These are phyloP conservation scores for Coracopsis vasa DNA, from an alignment of 2,113 vertebrate species.

Conservation along the genomic window DNA sequence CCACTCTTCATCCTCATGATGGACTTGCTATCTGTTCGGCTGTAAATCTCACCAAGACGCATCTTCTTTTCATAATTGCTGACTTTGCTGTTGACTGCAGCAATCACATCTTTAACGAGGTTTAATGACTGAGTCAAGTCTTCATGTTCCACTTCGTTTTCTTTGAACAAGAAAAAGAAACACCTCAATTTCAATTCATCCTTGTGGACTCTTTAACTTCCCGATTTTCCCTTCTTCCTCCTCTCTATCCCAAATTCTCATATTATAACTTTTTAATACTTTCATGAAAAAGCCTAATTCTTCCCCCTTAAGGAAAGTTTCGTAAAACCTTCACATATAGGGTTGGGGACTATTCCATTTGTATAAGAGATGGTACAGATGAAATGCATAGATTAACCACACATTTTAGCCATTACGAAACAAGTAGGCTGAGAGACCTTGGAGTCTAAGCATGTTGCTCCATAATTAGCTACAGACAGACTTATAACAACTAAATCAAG, in stretches of 20 bases:
- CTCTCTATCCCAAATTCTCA: background rate
- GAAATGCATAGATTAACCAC: background rate
- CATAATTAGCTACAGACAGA: background rate
- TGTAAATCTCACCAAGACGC: slow-evolving; percentile 88
- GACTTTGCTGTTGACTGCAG: slow-evolving; percentile 90
- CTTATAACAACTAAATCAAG: background rate
- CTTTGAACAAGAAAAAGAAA: slow-evolving; percentile 67
- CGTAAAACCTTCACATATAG: background rate
- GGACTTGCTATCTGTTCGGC: slow-evolving; percentile 89
- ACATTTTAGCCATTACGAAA: background rate
- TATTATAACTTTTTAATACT: background rate
- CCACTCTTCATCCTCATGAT: slow-evolving; percentile 96
- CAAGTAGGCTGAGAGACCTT: background rate
- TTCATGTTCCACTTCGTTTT: slow-evolving; percentile 82
- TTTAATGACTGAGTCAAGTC: slow-evolving; percentile 84
- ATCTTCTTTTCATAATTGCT: slow-evolving; percentile 91
- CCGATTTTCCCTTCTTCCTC: background rate
- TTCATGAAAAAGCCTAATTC: background rate
- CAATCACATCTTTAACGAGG: slow-evolving; percentile 87
- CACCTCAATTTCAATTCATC: background rate
- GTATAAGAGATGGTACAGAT: background rate
- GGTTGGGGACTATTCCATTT: background rate
- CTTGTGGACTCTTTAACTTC: background rate
- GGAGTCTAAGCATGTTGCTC: background rate
- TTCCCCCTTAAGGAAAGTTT: background rate